Evolutionary conservation across 2,113 vertebrate species (phyloP).

Genomic region (Hyla sarda): DNA sequence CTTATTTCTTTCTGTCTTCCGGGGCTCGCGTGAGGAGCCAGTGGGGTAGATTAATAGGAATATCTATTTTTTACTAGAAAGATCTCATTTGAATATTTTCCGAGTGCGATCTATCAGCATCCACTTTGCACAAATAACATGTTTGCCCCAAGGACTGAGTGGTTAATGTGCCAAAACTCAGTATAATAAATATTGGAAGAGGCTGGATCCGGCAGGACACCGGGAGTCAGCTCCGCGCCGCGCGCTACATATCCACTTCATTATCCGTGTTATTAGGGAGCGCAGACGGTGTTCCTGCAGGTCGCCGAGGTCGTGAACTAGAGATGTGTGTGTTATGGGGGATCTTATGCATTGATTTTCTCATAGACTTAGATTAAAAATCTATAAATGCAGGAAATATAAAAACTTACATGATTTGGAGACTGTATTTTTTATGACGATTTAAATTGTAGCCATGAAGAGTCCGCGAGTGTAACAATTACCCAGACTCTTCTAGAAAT

Average conservation of each 20-base stretch:
- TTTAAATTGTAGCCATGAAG: no score
- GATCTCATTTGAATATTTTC: slow-evolving; percentile 34
- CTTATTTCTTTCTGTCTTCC: neutral
- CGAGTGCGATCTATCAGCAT: slow-evolving; percentile 37
- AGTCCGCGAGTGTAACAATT: no score
- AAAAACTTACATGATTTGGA: no score
- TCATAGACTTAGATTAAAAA: no score
- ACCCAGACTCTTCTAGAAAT: no score
- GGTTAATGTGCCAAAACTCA: slow-evolving; percentile 45
- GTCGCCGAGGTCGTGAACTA: neutral
- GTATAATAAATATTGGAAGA: slow-evolving; percentile 49
- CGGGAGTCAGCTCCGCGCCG: neutral
- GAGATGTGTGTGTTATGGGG: neutral
- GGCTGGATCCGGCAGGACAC: neutral
- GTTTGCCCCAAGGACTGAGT: slow-evolving; percentile 45
- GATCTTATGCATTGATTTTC: no score
- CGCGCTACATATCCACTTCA: neutral
- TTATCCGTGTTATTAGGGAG: neutral
- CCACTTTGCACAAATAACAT: slow-evolving; percentile 42
- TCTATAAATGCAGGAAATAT: no score
- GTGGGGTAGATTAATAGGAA: slow-evolving; percentile 17
- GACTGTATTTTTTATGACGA: no score
- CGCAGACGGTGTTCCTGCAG: neutral
- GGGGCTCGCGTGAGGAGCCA: neutral
- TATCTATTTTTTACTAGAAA: slow-evolving; percentile 19